phyloP scores from a whole-genome alignment of 1,140 invertebrate genomes.

The Heliothis virescens region DNA sequence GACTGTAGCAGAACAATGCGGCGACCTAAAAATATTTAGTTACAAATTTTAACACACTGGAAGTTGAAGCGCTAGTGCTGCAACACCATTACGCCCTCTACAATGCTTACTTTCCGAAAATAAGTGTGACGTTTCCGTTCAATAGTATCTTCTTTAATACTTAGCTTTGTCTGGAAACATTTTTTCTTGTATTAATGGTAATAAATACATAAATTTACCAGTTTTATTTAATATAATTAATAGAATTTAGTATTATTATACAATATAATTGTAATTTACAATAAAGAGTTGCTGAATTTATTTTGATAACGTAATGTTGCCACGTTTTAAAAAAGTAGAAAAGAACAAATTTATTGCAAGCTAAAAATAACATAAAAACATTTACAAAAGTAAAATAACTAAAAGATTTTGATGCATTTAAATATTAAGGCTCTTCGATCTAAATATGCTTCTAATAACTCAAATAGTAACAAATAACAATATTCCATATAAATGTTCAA shows the following conservation, averaged over 20 bases:
- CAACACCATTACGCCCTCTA: slow-evolving; percentile 28
- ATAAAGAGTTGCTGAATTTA: background rate
- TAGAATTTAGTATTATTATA: too few relatives aligned
- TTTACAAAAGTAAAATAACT: background rate
- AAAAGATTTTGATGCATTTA: background rate
- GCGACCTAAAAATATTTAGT: slow-evolving; percentile 73
- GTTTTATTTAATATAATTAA: background rate
- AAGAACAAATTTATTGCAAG: background rate
- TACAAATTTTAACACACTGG: slow-evolving; percentile 64
- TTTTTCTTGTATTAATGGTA: background rate
- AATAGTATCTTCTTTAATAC: background rate
- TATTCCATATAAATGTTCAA: too few relatives aligned
- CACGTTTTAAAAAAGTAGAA: background rate
- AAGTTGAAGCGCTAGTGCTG: slow-evolving; percentile 62
- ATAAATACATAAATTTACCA: background rate
- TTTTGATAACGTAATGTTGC: background rate
- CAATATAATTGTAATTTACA: background rate
- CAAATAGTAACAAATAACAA: too few relatives aligned
- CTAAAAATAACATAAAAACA: background rate
- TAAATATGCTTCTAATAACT: too few relatives aligned
- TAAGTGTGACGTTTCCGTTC: background rate
- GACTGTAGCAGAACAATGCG: slow-evolving; percentile 79
- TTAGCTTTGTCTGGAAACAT: too few relatives aligned
- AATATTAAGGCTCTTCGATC: too few relatives aligned
- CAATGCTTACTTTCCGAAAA: background rate